A percentile compares a stretch with the other conserved stretches of the same genome.
Evolutionary conservation across 2,113 vertebrate genomes (phyloP).

Genomic region (Acanthochromis polyacanthus): DNA sequence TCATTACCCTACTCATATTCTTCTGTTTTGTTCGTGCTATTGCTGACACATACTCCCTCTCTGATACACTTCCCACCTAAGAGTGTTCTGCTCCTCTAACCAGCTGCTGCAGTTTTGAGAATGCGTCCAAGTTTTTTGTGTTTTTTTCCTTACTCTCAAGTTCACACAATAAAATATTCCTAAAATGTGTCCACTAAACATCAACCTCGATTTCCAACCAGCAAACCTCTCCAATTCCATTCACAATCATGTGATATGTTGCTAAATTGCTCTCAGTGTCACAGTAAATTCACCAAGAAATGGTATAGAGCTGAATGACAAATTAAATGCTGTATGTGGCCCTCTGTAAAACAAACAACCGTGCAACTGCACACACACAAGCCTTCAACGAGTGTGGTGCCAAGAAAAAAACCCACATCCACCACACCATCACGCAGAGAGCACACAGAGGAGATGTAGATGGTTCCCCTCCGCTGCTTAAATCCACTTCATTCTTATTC

Average conservation of each 20-base stretch:
- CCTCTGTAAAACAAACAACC: background rate
- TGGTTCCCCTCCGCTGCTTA: conserved; percentile 53
- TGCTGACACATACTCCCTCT: background rate
- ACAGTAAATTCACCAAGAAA: conserved; percentile 7
- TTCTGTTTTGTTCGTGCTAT: background rate
- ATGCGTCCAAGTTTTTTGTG: background rate
- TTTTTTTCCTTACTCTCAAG: background rate
- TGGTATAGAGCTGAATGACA: conserved; percentile 12
- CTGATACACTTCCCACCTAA: background rate
- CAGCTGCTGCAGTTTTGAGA: background rate
- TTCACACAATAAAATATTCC: background rate
- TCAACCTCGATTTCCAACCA: background rate
- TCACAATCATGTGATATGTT: background rate
- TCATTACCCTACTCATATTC: background rate
- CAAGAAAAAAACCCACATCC: conserved; percentile 39
- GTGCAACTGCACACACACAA: background rate
- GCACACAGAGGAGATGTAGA: conserved; percentile 43
- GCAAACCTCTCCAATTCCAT: background rate
- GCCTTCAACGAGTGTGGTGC: conserved; percentile 16
- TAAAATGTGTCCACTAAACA: conserved; percentile 7
- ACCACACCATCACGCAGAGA: conserved; percentile 55
- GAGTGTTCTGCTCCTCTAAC: background rate
- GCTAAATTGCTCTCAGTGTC: background rate
- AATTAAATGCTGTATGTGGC: conserved; percentile 52
- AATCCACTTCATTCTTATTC: conserved; percentile 68